A percentile compares a stretch with the other conserved stretches of the same genome.
These are phyloP conservation scores for Nixonia krombeini DNA, from an alignment of 1,140 invertebrate species.

Conservation along the genomic window DNA sequence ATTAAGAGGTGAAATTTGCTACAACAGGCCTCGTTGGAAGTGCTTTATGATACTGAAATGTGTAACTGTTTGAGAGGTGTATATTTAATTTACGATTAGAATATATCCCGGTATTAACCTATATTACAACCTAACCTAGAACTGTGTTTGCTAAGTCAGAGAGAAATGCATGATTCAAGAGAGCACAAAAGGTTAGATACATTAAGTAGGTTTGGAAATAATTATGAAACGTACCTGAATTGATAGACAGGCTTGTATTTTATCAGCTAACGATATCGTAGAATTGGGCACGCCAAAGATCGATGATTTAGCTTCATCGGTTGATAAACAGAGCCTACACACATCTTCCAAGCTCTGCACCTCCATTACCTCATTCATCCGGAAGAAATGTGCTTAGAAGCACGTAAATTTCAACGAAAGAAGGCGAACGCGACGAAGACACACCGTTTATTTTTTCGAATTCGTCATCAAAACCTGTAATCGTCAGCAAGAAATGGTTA, in stretches of 20 bases:
- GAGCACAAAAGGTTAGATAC: background rate
- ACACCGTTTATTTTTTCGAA: background rate
- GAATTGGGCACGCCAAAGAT: conserved; percentile 66
- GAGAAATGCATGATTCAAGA: background rate
- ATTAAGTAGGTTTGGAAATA: background rate
- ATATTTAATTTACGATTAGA: background rate
- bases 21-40: no score
- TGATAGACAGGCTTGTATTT: conserved; percentile 76
- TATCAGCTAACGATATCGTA: conserved; percentile 70
- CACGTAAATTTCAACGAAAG: background rate
- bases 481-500: background rate
- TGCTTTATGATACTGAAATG: no score
- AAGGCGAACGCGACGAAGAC: background rate
- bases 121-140: background rate
- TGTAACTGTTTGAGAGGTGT: background rate
- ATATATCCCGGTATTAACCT: conserved; percentile 4
- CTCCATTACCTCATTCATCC: conserved; percentile 62
- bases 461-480: conserved; percentile 1
- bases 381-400: conserved; percentile 6
- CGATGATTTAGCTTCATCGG: conserved; percentile 69
- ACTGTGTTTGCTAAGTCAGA: background rate
- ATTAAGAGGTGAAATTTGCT: no score
- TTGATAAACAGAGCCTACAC: conserved; percentile 77
- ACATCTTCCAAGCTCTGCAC: conserved; percentile 63
- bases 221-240: conserved; percentile 72